Conservation (phyloP, 2,888 invertebrate genomes). For the Lampropteryx suffumata region DNA sequence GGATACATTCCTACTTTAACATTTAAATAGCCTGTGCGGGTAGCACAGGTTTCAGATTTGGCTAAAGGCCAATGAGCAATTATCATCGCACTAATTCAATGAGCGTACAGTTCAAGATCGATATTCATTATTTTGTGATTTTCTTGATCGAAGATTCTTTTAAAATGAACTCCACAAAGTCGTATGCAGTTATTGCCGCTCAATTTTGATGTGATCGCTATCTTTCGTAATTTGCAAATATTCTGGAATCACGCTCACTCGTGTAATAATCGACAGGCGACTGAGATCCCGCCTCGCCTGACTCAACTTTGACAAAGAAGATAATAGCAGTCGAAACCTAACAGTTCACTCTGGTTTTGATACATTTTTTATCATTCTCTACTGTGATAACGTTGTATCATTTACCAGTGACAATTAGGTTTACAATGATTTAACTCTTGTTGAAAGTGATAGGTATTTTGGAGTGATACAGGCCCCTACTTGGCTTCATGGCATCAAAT, state of each 20-base stretch:
- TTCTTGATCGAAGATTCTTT: slow-evolving; percentile 19
- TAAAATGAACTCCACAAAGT: slow-evolving; percentile 15
- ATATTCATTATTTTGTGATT: too few species aligned
- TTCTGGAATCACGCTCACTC: slow-evolving; percentile 47
- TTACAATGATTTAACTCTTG: too few species aligned
- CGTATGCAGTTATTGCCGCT: slow-evolving; percentile 40
- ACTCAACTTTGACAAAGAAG: slow-evolving; percentile 2
- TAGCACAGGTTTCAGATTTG: too few species aligned
- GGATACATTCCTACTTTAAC: too few species aligned
- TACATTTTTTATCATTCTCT: too few species aligned
- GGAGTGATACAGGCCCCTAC: slow-evolving; percentile 4
- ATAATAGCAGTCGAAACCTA: background rate
- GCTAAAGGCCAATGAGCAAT: too few species aligned
- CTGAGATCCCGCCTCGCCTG: slow-evolving; percentile 44
- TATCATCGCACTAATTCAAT: too few species aligned
- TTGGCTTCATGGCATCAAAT: slow-evolving; percentile 52
- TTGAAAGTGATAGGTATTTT: too few species aligned
- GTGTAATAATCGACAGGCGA: slow-evolving; percentile 70
- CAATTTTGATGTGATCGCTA: slow-evolving; percentile 51
- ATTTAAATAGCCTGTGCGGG: too few species aligned
- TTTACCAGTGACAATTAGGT: too few species aligned
- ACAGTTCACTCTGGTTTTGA: background rate
- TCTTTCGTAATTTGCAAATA: slow-evolving; percentile 50
- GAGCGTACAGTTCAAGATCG: too few species aligned
- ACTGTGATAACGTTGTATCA: too few species aligned